Percentiles rank a stretch among this genome's conserved stretches.
These are phyloP conservation scores for Sebastes glaucus DNA, from an alignment of 2,797 vertebrate species.

Conservation along the genomic window DNA sequence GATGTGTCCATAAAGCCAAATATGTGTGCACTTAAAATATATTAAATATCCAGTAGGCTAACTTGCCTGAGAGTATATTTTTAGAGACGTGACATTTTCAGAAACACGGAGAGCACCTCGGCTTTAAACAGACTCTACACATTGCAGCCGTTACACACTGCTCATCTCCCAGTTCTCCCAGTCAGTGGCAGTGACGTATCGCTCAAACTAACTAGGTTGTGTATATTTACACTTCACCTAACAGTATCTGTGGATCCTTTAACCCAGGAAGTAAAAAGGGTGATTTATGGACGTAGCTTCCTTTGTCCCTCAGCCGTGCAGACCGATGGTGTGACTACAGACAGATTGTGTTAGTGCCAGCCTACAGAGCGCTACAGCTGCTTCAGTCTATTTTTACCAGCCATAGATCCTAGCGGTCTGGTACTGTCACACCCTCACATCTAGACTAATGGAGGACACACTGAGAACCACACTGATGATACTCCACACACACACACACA, in stretches of 20 bases:
- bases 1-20: neutral
- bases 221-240: slow-evolving; percentile 23
- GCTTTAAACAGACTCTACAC: neutral
- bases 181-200: slow-evolving; percentile 19
- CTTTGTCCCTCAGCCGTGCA: slow-evolving; percentile 35
- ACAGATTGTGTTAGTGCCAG: slow-evolving; percentile 45
- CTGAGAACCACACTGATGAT: slow-evolving; percentile 17
- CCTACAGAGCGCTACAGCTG: slow-evolving; percentile 60
- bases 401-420: slow-evolving; percentile 71
- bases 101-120: too few relatives aligned
- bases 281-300: slow-evolving; percentile 44
- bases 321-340: slow-evolving; percentile 41
- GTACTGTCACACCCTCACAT: slow-evolving; percentile 67
- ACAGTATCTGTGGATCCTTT: slow-evolving; percentile 12
- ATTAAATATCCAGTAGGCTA: neutral
- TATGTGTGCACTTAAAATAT: neutral
- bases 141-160: neutral
- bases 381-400: slow-evolving; percentile 69
- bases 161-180: slow-evolving; percentile 5
- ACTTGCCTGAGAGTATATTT: too few relatives aligned
- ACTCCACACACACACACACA: neutral
- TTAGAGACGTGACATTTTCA: neutral
- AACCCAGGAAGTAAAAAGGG: slow-evolving; percentile 36
- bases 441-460: slow-evolving; percentile 55
- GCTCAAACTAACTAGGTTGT: slow-evolving; percentile 39